Conservation (phyloP, 2,797 vertebrate species). For the Rhodeus uyekii region DNA sequence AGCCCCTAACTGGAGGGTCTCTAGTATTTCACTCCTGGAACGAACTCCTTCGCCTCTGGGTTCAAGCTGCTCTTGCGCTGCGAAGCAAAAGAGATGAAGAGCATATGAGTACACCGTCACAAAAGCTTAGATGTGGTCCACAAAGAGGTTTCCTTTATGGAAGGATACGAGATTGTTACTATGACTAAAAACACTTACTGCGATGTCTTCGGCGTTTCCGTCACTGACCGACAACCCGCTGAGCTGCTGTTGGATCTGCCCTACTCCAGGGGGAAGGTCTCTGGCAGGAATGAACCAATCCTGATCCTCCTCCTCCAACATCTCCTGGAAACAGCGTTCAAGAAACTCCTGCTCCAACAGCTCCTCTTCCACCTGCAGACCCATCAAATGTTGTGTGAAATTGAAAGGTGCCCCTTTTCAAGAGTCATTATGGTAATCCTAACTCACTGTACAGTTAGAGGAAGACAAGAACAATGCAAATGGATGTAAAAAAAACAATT, state of each 20-base stretch:
- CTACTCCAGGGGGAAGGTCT: conserved; percentile 80
- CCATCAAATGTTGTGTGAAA: neutral
- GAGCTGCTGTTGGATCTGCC: conserved; percentile 84
- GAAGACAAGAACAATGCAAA: neutral
- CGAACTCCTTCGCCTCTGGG: conserved; percentile 87
- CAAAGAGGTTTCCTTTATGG: neutral
- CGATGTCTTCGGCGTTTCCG: conserved; percentile 78
- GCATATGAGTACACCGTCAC: neutral
- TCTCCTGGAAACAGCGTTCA: conserved; percentile 88
- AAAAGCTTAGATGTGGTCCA: neutral
- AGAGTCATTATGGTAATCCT: neutral
- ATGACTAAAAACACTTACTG: conserved; percentile 79
- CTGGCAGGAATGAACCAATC: conserved; percentile 88
- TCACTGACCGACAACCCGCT: conserved; percentile 74
- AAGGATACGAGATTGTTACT: neutral
- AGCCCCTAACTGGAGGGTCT: conserved; percentile 57
- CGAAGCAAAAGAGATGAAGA: neutral
- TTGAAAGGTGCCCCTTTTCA: neutral
- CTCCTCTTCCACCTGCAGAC: conserved; percentile 82
- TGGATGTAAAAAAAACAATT: neutral
- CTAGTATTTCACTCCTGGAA: conserved; percentile 88
- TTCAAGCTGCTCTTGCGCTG: conserved; percentile 90
- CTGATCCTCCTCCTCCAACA: conserved; percentile 87
- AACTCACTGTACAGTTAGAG: neutral
- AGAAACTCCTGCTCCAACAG: conserved; percentile 86